Evolutionary conservation across 1,140 invertebrate species (phyloP).

Genomic region (Chymomyza costata): DNA sequence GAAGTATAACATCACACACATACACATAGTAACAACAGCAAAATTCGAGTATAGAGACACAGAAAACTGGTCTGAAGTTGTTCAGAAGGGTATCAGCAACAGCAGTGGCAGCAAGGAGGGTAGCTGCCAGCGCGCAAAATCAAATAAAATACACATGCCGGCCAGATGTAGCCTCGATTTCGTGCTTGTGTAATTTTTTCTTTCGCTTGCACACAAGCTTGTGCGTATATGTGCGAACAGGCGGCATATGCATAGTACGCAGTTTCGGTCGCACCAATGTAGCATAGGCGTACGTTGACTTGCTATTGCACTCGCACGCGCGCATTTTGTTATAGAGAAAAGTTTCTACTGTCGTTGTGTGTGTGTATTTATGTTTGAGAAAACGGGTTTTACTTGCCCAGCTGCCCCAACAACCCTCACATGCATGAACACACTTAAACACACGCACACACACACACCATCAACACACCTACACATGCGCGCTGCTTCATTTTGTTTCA

Average conservation of each 20-base stretch:
- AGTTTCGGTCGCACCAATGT: conserved; percentile 29
- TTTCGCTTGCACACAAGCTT: conserved; percentile 63
- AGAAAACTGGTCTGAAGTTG: conserved; percentile 53
- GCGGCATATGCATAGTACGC: conserved; percentile 2
- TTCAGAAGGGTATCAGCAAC: conserved; percentile 7
- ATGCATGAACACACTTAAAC: conserved; percentile 2
- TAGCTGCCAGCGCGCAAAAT: conserved; percentile 50
- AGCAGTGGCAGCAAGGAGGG: conserved; percentile 27
- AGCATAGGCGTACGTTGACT: conserved; percentile 1
- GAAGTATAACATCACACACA: conserved; percentile 59
- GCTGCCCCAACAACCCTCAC: conserved; percentile 38
- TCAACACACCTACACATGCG: conserved; percentile 42
- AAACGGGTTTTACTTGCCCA: conserved; percentile 49
- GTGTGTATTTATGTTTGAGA: conserved; percentile 22
- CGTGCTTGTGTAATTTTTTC: conserved; percentile 45
- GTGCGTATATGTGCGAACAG: conserved; percentile 19
- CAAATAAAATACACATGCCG: conserved; percentile 56
- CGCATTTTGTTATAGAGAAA: conserved; percentile 61
- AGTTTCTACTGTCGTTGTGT: conserved; percentile 37
- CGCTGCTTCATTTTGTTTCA: conserved; percentile 64
- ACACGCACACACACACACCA: background rate
- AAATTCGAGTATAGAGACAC: conserved; percentile 57
- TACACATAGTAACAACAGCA: conserved; percentile 7
- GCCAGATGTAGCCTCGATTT: conserved; percentile 63
- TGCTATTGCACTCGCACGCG: conserved; percentile 48